phyloP scores from a whole-genome alignment of 2,797 vertebrate genomes.

The Oreochromis mossambicus region DNA sequence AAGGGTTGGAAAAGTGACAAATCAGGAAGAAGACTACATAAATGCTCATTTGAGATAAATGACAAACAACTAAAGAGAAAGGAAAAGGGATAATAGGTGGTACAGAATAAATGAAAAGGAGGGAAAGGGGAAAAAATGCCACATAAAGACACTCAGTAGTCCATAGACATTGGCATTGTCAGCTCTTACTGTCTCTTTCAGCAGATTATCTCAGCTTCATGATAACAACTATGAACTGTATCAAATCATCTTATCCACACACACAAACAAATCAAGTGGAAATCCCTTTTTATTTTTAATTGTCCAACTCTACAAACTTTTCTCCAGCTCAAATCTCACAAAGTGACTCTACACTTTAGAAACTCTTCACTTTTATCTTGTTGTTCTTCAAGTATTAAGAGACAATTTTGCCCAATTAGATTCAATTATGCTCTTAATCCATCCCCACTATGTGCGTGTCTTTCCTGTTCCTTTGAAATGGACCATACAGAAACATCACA shows the following conservation, averaged over 20 bases:
- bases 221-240: not conserved
- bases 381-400: not conserved
- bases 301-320: not conserved
- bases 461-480: not conserved
- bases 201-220: not conserved
- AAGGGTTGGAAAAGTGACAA: not conserved
- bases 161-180: not conserved
- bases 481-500: not conserved
- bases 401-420: not conserved
- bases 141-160: not conserved
- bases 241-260: not conserved
- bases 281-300: not conserved
- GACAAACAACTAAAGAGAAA: not conserved
- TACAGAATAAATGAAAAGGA: not conserved
- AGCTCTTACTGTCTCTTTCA: not conserved
- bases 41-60: not conserved
- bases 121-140: not conserved
- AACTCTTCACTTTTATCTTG: not conserved
- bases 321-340: not conserved
- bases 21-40: not conserved
- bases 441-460: not conserved
- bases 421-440: conserved; percentile 30
- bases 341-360: not conserved
- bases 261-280: not conserved
- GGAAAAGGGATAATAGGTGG: not conserved